Evolutionary conservation across 2,113 vertebrate genomes (phyloP), one percentile per base, ranked within the genome.

Genomic region (Psophia crepitans): DNA sequence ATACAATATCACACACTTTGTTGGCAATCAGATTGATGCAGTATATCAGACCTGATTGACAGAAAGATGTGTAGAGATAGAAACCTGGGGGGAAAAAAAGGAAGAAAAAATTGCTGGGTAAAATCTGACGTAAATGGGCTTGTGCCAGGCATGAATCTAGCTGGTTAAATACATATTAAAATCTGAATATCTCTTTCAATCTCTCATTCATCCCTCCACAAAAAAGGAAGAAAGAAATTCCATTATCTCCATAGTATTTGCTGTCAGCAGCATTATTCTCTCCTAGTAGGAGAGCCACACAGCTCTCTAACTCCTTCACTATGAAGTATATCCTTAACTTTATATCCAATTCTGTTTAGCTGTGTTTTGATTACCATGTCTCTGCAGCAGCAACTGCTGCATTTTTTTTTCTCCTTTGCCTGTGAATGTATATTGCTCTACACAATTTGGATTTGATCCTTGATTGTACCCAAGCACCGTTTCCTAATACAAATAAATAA

Each of bases 101-200:
- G 6, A 5, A 26, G 32, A 13, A 43, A 71, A 32, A 68, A 65
- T 18, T 54, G 9, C 48, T 35, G 35, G 28, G 28, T 79, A 37
- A 92, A 87, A 92, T 53, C 61, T 89, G 63, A 74, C 3, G 1
- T 48, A 94, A 91, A 89, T 21, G 54, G 35, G 37, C 14, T 71
- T 76, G 26, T 30, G 60, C 27, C 66, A 83, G 53, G n/a, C 92
- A 17, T 33, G 49, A 87, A 95, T 79, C 1, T 14, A 79, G 66
- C 41, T 76, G 35, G 69, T 76, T 76, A 95, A 91, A 84, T 43
- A 79, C 27, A 90, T 85, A 82, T 79, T 70, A 79, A 95, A 92
- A 97, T 82, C 49, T 66, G 54, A 94, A 35, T 87, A 83, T 91
- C 51, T 57, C 73, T 91, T 84, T 92, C 87, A 89, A 84, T 84